Base-by-base conservation (phyloP, 2,113 vertebrate genomes). In the Notiomystis cincta region DNA sequence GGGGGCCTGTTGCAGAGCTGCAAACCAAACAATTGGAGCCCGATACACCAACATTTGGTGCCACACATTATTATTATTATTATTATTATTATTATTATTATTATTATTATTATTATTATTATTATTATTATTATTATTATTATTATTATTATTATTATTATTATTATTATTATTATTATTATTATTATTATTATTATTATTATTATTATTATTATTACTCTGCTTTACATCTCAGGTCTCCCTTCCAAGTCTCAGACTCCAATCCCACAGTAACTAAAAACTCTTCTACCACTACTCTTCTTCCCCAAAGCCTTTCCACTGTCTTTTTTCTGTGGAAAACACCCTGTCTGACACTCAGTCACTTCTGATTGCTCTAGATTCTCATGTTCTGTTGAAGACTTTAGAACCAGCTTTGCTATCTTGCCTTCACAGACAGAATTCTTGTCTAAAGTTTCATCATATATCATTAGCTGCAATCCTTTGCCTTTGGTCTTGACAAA, bases 41-140 rank as follows among this genome's bases (percentile, higher is more conserved):
- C 64, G 44, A 80, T 15, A 95, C 20, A 51, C 4, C 28, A 94
- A 40, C 90, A 93, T 90, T 94, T 96, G 92, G 82, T 78, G 56
- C 31, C 53, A 31, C 10, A 56, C 40, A 4, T 77, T 61, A 51
- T 70, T 81, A 42, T 58, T 73, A 5, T 90, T 75, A 56, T 62
- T 82, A n/a, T 71, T 82, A 64, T 90, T 75, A 56, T 62, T 82
- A n/a, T 71, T 82, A 64, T 90, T 75, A 56, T 62, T 82, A n/a
- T 71, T 82, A 64, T 90, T 75, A 56, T 62, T 82, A n/a, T 71
- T 82, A 64, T 90, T 75, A 56, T 62, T 82, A n/a, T 71, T 82
- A 64, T 90, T 75, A 56, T 62, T 82, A n/a, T 71, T 82, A 64
- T 90, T 75, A 56, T 62, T 82, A n/a, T 71, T 82, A 64, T 90